phyloP scores from a whole-genome alignment of 2,113 vertebrate genomes.

The Typhlomys cinereus region DNA sequence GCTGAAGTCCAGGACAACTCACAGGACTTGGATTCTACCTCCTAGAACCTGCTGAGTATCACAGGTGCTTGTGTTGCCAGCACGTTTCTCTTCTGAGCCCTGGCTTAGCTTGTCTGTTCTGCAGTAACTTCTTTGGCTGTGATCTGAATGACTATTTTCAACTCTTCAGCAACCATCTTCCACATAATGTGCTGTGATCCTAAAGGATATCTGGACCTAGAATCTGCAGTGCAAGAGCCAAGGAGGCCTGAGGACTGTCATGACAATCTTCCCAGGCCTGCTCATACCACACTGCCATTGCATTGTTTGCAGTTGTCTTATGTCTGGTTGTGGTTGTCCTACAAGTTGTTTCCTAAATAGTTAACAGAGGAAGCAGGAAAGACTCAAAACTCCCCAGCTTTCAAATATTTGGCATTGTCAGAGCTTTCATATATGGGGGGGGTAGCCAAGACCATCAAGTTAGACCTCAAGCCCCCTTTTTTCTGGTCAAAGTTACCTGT shows the following conservation, averaged over 20 bases:
- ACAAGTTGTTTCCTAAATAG: not conserved
- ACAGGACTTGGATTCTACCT: not conserved
- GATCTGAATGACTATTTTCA: not conserved
- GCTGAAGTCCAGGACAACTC: not conserved
- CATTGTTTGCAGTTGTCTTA: not conserved
- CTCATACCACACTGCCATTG: not conserved
- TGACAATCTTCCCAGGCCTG: not conserved
- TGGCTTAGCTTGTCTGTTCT: slow-evolving; percentile 22
- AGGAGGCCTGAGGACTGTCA: not conserved
- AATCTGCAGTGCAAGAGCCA: not conserved
- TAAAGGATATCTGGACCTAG: not conserved
- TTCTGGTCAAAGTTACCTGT: not conserved
- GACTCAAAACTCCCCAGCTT: not conserved
- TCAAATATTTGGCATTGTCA: not conserved
- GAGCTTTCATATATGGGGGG: not conserved
- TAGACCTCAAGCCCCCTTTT: not conserved
- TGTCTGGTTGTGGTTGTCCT: not conserved
- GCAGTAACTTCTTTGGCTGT: not conserved
- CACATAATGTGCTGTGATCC: not conserved
- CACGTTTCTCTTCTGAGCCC: not conserved
- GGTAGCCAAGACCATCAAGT: not conserved
- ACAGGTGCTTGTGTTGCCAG: not conserved
- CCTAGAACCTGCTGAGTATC: not conserved
- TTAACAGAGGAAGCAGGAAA: not conserved
- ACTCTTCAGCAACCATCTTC: not conserved